These are phyloP conservation scores for Pectinophora gossypiella DNA, from an alignment of 1,140 invertebrate species.

Conservation along the genomic window DNA sequence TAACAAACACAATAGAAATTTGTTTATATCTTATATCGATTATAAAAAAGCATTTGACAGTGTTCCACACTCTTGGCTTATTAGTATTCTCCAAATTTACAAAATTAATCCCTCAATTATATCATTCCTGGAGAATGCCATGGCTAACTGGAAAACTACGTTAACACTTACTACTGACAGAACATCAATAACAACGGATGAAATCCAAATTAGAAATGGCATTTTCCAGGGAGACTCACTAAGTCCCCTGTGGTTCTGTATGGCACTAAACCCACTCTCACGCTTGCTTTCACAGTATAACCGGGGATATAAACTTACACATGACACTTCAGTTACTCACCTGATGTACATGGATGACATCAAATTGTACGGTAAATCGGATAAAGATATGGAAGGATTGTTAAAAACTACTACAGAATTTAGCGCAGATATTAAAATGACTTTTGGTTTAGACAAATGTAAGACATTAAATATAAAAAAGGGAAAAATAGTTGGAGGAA, in stretches of 20 bases:
- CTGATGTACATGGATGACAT: conserved; percentile 19
- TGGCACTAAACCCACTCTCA: too few species aligned
- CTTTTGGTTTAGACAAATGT: conserved; percentile 23
- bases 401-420: conserved; percentile 8
- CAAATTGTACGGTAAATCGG: too few species aligned
- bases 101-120: neutral
- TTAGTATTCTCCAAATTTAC: too few species aligned
- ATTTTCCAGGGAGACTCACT: conserved; percentile 16
- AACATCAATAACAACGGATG: neutral
- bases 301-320: too few species aligned
- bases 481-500: too few species aligned
- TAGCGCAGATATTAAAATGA: conserved; percentile 17
- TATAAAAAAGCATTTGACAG: too few species aligned
- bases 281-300: too few species aligned
- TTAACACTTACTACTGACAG: neutral
- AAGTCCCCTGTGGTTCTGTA: too few species aligned
- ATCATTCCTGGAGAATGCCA: neutral
- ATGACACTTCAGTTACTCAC: conserved; percentile 6
- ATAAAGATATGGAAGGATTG: conserved; percentile 2
- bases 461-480: conserved; percentile 11
- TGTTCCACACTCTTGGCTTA: too few species aligned
- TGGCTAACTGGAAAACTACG: conserved; percentile 3
- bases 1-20: too few species aligned
- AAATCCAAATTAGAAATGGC: conserved; percentile 8
- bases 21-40: too few species aligned